Evolutionary conservation across 2,888 invertebrate species (phyloP).

Genomic region (Hirtodrosophila confusa): DNA sequence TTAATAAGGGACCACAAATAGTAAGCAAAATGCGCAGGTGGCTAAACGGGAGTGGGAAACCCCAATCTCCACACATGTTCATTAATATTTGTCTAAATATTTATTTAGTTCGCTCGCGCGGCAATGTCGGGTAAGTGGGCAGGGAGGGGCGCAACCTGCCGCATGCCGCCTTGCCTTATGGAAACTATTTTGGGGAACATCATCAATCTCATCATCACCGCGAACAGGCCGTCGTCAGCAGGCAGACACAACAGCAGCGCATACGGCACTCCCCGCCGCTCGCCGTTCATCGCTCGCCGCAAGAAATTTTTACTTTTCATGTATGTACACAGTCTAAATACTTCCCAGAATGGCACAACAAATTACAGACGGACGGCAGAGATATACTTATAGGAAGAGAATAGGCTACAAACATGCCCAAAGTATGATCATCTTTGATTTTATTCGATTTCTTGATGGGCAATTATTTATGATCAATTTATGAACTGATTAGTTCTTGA

Average conservation of each 20-base stretch:
- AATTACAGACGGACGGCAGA: slow-evolving; percentile 15
- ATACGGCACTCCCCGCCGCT: not conserved
- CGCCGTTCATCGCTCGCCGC: not conserved
- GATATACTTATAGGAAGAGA: not conserved
- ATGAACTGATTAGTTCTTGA: slow-evolving; percentile 46
- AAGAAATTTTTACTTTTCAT: slow-evolving; percentile 42
- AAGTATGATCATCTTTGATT: slow-evolving; percentile 63
- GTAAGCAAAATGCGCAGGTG: slow-evolving; percentile 19
- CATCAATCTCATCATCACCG: slow-evolving; percentile 48
- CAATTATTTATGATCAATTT: slow-evolving; percentile 43
- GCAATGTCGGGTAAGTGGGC: slow-evolving; percentile 57
- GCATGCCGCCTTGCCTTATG: slow-evolving; percentile 23
- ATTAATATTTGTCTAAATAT: slow-evolving; percentile 71
- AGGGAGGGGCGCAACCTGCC: not conserved
- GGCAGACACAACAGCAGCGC: slow-evolving; percentile 9
- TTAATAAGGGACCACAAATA: slow-evolving; percentile 17
- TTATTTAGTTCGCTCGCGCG: slow-evolving; percentile 55
- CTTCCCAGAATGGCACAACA: slow-evolving; percentile 36
- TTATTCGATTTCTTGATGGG: slow-evolving; percentile 39
- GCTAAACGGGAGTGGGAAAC: slow-evolving; percentile 19
- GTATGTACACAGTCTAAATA: slow-evolving; percentile 38
- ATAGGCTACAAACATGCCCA: slow-evolving; percentile 47
- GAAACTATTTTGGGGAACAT: slow-evolving; percentile 52
- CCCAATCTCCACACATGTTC: slow-evolving; percentile 21
- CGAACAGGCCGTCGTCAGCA: not conserved